These are phyloP conservation scores for Rhizoglyphus robini DNA, from an alignment of 1,140 invertebrate species.

Conservation along the genomic window DNA sequence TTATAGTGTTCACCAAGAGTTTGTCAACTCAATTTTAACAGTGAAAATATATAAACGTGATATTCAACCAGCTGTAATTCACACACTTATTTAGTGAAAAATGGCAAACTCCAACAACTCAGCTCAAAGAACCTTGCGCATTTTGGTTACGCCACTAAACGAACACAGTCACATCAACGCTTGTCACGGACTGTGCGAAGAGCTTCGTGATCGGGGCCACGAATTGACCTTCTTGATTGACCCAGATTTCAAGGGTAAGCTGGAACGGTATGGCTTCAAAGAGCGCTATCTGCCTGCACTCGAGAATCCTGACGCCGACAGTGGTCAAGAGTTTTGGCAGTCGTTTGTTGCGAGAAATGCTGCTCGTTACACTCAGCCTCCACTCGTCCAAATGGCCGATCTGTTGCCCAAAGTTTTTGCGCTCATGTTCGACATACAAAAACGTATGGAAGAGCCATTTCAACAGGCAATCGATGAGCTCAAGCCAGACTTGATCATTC, in stretches of 20 bases:
- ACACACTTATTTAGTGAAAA: too few species aligned
- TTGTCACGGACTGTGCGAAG: slow-evolving; percentile 13
- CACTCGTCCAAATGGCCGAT: neutral
- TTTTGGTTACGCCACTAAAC: slow-evolving; percentile 8
- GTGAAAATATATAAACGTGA: too few species aligned
- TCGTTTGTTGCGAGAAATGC: neutral
- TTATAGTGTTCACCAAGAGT: too few species aligned
- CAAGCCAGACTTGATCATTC: slow-evolving; percentile 16
- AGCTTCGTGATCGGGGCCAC: slow-evolving; percentile 15
- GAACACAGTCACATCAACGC: slow-evolving; percentile 17
- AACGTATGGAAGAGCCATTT: neutral
- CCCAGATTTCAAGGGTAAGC: neutral
- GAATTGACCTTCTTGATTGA: slow-evolving; percentile 14
- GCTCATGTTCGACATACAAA: neutral
- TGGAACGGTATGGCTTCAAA: neutral
- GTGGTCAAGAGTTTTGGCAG: neutral
- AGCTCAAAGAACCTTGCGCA: neutral
- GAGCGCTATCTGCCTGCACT: neutral
- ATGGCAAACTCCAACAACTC: too few species aligned
- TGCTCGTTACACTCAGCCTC: neutral
- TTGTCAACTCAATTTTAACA: too few species aligned
- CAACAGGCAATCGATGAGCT: neutral
- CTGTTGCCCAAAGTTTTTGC: neutral
- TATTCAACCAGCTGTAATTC: too few species aligned
- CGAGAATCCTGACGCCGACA: neutral